Evolutionary conservation across 2,888 invertebrate genomes (phyloP).

Genomic region (Auanema freiburgensis): DNA sequence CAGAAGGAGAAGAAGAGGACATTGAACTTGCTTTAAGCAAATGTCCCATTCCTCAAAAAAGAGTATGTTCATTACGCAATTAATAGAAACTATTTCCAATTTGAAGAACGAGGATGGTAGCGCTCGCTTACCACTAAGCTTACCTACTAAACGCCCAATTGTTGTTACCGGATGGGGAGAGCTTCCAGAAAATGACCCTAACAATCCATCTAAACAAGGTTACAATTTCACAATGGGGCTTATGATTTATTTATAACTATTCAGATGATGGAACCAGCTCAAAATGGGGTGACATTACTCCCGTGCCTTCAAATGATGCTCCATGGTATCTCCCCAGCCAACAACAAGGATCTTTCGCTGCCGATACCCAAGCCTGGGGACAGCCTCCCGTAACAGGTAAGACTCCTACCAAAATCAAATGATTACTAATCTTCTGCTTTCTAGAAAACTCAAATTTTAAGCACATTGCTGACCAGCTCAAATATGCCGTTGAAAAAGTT

Average conservation of each 20-base stretch:
- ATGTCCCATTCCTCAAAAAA: conserved; percentile 51
- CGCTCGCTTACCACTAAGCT: conserved; percentile 32
- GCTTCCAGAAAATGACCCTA: conserved; percentile 51
- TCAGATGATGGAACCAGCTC: conserved; percentile 22
- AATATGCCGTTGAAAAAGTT: conserved; percentile 46
- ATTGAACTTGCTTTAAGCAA: conserved; percentile 38
- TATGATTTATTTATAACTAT: no score
- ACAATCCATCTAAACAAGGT: conserved; percentile 44
- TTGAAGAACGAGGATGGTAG: conserved; percentile 31
- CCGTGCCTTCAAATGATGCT: conserved; percentile 25
- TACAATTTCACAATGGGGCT: no score
- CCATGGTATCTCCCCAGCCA: conserved; percentile 46
- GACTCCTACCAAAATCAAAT: background rate
- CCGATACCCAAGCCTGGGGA: conserved; percentile 25
- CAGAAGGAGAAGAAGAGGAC: conserved; percentile 50
- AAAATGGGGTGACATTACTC: conserved; percentile 37
- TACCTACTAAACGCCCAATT: conserved; percentile 40
- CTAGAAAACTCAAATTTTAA: conserved; percentile 19
- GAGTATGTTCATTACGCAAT: conserved; percentile 16
- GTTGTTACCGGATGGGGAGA: conserved; percentile 53
- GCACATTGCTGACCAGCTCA: conserved; percentile 38
- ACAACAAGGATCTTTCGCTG: conserved; percentile 23
- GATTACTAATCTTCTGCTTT: background rate
- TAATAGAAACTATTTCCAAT: background rate
- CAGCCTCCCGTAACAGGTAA: conserved; percentile 28